phyloP scores from a whole-genome alignment of 30 jellyfish, hydroid and myxozoan genomes.

The Pseudorhiza aurosa region DNA sequence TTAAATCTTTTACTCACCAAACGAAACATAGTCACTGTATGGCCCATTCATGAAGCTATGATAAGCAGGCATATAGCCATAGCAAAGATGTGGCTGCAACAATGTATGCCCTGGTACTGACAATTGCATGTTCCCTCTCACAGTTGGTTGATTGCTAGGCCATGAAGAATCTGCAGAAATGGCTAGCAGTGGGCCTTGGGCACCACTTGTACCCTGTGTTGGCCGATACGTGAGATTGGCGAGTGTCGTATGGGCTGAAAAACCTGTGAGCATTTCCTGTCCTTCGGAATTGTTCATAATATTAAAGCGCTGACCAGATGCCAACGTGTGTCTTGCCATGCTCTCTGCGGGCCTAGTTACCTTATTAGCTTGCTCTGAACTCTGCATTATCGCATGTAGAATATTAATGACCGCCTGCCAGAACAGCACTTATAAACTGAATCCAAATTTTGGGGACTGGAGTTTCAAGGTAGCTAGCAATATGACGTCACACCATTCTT shows the following conservation, averaged over 20 bases:
- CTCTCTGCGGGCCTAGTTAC: constrained; percentile 1
- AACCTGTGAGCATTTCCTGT: neutral
- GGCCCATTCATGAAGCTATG: constrained; percentile 51
- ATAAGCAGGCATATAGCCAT: constrained; percentile 62
- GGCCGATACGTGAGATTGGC: constrained; percentile 13
- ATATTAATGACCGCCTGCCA: neutral
- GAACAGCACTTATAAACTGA: neutral
- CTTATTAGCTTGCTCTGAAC: constrained; percentile 16
- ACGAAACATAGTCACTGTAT: constrained; percentile 36
- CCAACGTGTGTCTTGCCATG: constrained; percentile 5
- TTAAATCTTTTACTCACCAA: too few species aligned
- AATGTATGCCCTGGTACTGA: constrained; percentile 34
- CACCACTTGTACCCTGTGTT: constrained; percentile 19
- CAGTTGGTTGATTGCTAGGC: constrained; percentile 25
- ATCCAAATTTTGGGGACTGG: neutral
- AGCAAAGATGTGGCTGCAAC: constrained; percentile 68
- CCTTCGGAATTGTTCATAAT: constrained; percentile 7
- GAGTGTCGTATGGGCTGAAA: constrained; percentile 8
- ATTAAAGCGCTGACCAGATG: constrained; percentile 17
- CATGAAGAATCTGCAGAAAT: constrained; percentile 12
- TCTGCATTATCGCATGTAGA: constrained; percentile 1
- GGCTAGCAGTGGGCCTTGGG: constrained; percentile 7
- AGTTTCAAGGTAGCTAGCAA: neutral
- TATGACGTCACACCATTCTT: constrained; percentile 14
- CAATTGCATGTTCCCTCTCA: constrained; percentile 44